These are phyloP conservation scores for Ptilodon capucinus DNA, from an alignment of 2,888 invertebrate species.

Conservation along the genomic window DNA sequence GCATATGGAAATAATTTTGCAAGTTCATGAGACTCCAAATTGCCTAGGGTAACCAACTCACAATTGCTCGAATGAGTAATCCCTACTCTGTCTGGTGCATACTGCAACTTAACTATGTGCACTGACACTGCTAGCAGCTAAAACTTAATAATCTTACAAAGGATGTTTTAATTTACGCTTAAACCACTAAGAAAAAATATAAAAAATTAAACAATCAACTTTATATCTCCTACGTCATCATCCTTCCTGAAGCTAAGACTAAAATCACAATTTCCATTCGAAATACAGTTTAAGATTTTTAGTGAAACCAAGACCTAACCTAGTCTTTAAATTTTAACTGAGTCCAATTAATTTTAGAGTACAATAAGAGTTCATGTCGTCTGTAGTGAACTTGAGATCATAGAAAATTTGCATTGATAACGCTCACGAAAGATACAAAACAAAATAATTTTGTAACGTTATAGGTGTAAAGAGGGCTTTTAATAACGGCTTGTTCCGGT, in stretches of 20 bases:
- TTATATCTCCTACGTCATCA: too few relatives aligned
- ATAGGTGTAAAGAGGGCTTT: slow-evolving; percentile 55
- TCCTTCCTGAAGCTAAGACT: too few relatives aligned
- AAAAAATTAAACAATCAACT: too few relatives aligned
- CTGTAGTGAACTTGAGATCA: too few relatives aligned
- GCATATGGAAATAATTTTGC: not conserved
- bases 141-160: not conserved
- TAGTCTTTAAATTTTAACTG: too few relatives aligned
- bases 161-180: too few relatives aligned
- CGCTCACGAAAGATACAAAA: slow-evolving; percentile 25
- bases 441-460: slow-evolving; percentile 42
- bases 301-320: too few relatives aligned
- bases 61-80: slow-evolving; percentile 28
- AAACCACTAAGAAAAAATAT: too few relatives aligned
- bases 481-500: slow-evolving; percentile 58
- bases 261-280: too few relatives aligned
- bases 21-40: slow-evolving; percentile 4
- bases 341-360: too few relatives aligned
- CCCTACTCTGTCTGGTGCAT: slow-evolving; percentile 24
- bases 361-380: too few relatives aligned
- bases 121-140: slow-evolving; percentile 12
- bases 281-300: too few relatives aligned
- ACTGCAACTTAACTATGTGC: slow-evolving; percentile 19
- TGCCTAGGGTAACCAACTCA: slow-evolving; percentile 30
- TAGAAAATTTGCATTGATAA: not conserved